These are phyloP conservation scores for Aphaenogaster floridana DNA, from an alignment of 1,140 invertebrate genomes.

Conservation along the genomic window DNA sequence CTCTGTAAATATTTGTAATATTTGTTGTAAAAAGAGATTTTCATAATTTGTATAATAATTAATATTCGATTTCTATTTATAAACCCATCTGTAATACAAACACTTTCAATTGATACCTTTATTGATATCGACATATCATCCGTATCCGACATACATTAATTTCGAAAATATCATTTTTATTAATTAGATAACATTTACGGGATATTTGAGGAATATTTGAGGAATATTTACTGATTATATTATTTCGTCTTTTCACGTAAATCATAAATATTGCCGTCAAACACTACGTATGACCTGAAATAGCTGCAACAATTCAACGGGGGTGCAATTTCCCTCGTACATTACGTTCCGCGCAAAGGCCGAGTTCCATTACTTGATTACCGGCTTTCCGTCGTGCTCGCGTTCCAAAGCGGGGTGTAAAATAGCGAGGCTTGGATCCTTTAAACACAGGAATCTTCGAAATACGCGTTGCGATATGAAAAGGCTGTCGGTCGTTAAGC, in stretches of 20 bases:
- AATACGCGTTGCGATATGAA: neutral
- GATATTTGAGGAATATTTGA: neutral
- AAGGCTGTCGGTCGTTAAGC: neutral
- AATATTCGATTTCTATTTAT: neutral
- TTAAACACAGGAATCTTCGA: constrained; percentile 40
- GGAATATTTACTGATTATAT: neutral
- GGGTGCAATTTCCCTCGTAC: neutral
- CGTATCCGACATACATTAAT: neutral
- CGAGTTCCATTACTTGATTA: constrained; percentile 54
- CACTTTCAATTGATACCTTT: neutral
- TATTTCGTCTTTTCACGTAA: neutral
- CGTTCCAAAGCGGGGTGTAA: constrained; percentile 19
- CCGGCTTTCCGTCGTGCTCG: constrained; percentile 1
- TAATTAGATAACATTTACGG: neutral
- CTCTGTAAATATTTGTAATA: neutral
- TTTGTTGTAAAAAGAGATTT: constrained; percentile 3
- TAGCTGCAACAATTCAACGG: constrained; percentile 41
- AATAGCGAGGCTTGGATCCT: constrained; percentile 34
- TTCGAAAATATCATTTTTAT: constrained; percentile 12
- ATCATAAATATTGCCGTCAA: neutral
- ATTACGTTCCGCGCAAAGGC: constrained; percentile 22
- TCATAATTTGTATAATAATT: neutral
- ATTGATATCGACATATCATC: neutral
- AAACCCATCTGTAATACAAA: neutral
- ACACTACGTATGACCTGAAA: neutral